Evolutionary conservation across 2,888 invertebrate genomes (phyloP).

Genomic region (Lochmaea capreae): DNA sequence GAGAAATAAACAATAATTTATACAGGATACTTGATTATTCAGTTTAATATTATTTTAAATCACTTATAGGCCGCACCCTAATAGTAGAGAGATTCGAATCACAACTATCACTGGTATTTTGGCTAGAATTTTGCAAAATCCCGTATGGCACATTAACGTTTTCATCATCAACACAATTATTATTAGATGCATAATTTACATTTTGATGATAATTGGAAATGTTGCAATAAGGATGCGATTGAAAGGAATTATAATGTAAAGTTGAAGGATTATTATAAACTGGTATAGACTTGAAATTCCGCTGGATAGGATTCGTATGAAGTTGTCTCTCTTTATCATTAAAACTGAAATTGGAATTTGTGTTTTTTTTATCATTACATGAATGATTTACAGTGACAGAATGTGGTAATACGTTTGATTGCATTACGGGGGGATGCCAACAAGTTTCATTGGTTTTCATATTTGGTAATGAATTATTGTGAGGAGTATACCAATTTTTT

Average conservation of each 20-base stretch:
- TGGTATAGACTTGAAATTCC: too few species aligned
- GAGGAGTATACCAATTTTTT: not conserved
- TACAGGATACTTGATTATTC: too few species aligned
- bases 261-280: too few species aligned
- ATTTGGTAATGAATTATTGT: not conserved
- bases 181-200: not conserved
- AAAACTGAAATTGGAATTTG: too few species aligned
- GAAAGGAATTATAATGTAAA: too few species aligned
- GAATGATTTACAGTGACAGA: too few species aligned
- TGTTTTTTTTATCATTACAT: too few species aligned
- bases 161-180: not conserved
- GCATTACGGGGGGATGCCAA: not conserved
- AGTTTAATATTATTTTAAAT: constrained; percentile 2
- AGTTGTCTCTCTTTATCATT: too few species aligned
- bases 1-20: too few species aligned
- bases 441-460: not conserved
- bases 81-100: not conserved
- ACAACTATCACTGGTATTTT: not conserved
- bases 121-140: not conserved
- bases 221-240: too few species aligned
- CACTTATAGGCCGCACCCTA: constrained; percentile 14
- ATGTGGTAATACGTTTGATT: not conserved
- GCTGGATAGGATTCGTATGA: too few species aligned
- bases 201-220: not conserved
- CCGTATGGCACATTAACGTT: not conserved